Base-by-base conservation (phyloP, 2,113 vertebrate species). In the Salminus brasiliensis region DNA sequence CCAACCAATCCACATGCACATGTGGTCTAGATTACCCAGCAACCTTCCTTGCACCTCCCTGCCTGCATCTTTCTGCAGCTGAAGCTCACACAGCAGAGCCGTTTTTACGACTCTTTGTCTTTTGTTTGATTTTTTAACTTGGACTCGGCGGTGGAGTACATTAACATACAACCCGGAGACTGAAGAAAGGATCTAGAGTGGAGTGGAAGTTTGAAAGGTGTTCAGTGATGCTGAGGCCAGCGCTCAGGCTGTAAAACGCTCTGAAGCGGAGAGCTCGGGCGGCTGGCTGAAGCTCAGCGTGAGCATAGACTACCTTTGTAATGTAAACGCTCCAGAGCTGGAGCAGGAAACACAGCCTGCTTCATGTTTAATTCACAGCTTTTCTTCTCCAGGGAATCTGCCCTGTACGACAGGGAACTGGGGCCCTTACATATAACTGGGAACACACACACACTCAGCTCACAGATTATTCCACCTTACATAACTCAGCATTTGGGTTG, bases 361-460 rank as follows among this genome's bases (percentile, higher is more conserved):
- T 72, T 84, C 78, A 87, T 88, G 84, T 88, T 90, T 89, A 86
- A 91, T 91, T 91, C 72, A 88, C 53, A 25, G 55, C 62, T 82
- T 52, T 85, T 55, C 59, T 74, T 72, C 49, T 79, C 39, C 25
- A 62, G 72, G 52, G 34, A 78, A 69, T 79, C 52, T 63, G 72
- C 80, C 62, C 52, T 74, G 41, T 78, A 72, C 63, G 45, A 78
- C 74, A 67, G 49, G 60, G 59, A 80, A 69, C 8, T 16, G 69
- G 2, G 78, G 72, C 77, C 59, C 73, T n/a, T 60, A 81, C 60
- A 73, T 67, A 75, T 55, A 70, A 45, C 34, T n/a, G 49, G 30
- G 41, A 53, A 25, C 30, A 36, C 29, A 72, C 70, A 55, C 41
- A 72, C 23, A 34, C 81, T 32, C 34, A 25, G 29, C 60, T 55